Conservation (phyloP, 2,888 invertebrate species). For the Agonopterix heracliana region DNA sequence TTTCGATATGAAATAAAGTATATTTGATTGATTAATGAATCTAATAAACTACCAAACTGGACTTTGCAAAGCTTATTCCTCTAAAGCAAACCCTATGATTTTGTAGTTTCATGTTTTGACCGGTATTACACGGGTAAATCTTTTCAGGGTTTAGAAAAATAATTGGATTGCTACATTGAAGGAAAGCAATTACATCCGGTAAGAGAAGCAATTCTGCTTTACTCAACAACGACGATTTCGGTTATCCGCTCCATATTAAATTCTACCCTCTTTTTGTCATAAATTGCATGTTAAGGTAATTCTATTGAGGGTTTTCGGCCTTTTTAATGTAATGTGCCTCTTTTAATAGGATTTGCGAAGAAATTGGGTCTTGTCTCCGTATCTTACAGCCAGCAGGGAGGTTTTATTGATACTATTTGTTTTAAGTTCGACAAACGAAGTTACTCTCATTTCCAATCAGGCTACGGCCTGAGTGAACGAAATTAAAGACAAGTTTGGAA, state of each 20-base stretch:
- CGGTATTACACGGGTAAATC: slow-evolving; percentile 50
- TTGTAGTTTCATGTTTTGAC: slow-evolving; percentile 18
- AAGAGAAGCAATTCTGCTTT: slow-evolving; percentile 60
- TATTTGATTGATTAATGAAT: too few relatives aligned
- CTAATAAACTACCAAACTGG: neutral
- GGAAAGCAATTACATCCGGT: slow-evolving; percentile 66
- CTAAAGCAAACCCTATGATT: slow-evolving; percentile 35
- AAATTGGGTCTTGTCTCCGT: slow-evolving; percentile 9
- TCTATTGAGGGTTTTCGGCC: slow-evolving; percentile 30
- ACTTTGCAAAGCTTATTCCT: slow-evolving; percentile 10
- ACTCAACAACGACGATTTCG: slow-evolving; percentile 55
- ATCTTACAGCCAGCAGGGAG: neutral
- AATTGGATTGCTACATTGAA: slow-evolving; percentile 66
- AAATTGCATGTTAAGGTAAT: slow-evolving; percentile 43
- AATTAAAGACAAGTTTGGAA: slow-evolving; percentile 22
- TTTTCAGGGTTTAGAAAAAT: slow-evolving; percentile 67
- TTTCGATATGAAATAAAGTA: too few relatives aligned
- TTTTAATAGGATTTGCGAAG: slow-evolving; percentile 22
- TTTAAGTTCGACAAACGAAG: neutral
- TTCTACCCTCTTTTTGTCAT: slow-evolving; percentile 47
- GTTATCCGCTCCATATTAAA: slow-evolving; percentile 52
- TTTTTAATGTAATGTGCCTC: slow-evolving; percentile 39
- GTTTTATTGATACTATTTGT: neutral
- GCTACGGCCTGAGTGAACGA: slow-evolving; percentile 18
- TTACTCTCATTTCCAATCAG: slow-evolving; percentile 22